phyloP scores from a whole-genome alignment of 2,113 vertebrate genomes.

The Psittacus erithacus region DNA sequence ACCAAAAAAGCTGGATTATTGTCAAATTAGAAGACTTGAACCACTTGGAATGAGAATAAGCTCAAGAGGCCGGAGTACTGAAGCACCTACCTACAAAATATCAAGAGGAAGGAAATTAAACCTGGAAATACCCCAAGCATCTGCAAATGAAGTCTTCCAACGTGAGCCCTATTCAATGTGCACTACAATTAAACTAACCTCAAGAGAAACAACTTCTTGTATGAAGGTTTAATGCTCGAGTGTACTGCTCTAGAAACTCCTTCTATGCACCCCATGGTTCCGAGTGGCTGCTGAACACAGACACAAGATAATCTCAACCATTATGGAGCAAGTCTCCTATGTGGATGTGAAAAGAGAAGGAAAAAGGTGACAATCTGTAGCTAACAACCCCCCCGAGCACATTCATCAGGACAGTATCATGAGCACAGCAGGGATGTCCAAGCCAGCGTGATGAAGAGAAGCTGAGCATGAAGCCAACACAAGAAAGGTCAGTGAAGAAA shows the following conservation, averaged over 20 bases:
- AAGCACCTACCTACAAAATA: neutral
- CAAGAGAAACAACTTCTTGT: neutral
- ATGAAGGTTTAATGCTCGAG: neutral
- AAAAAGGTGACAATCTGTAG: neutral
- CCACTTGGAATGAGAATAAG: neutral
- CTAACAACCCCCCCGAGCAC: neutral
- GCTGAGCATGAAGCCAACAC: neutral
- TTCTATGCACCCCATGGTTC: neutral
- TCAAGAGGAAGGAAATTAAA: neutral
- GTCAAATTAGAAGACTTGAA: slow-evolving; percentile 7
- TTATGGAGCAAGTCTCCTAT: slow-evolving; percentile 23
- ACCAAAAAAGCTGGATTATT: slow-evolving; percentile 8
- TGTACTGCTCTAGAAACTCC: neutral
- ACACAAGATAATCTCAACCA: neutral
- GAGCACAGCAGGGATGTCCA: slow-evolving; percentile 18
- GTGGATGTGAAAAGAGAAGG: neutral
- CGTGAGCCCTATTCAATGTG: neutral
- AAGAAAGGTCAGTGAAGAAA: slow-evolving; percentile 26
- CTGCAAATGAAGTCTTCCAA: neutral
- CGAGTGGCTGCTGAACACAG: neutral
- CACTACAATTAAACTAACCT: neutral
- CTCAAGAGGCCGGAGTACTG: neutral
- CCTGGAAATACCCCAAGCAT: neutral
- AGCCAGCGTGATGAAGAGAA: neutral
- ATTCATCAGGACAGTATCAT: neutral